Evolutionary conservation across 2,113 vertebrate species (phyloP).

Genomic region (Pogona vitticeps): DNA sequence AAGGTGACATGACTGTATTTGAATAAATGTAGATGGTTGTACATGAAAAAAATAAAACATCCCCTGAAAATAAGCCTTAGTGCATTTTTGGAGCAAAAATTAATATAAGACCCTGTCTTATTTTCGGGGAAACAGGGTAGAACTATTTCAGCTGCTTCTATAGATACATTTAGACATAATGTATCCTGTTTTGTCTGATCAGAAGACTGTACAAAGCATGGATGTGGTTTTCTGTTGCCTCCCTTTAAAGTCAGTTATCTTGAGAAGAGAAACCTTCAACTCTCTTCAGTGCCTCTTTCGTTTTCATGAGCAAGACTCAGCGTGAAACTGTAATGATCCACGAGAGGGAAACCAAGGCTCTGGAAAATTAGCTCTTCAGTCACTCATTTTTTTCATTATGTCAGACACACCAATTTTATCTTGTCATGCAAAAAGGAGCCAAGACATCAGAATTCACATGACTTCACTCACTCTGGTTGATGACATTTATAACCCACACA

Average conservation of each 20-base stretch:
- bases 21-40: too few species aligned
- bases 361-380: background rate
- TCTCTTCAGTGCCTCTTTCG: background rate
- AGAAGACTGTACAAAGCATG: background rate
- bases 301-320: background rate
- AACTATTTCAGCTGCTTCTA: background rate
- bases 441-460: background rate
- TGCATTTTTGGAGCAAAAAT: too few species aligned
- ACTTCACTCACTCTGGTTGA: background rate
- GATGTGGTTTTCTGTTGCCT: background rate
- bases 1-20: too few species aligned
- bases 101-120: too few species aligned
- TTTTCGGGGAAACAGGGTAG: too few species aligned
- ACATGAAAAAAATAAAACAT: too few species aligned
- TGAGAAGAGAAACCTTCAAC: background rate
- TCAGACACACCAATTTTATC: background rate
- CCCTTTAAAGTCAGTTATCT: background rate
- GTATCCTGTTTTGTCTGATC: background rate
- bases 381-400: background rate
- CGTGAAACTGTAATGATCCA: background rate
- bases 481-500: background rate
- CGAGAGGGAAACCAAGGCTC: background rate
- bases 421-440: background rate
- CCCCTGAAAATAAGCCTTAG: too few species aligned
- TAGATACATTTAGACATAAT: background rate